Conservation (phyloP, 2,113 vertebrate genomes). For the Litocranius walleri region DNA sequence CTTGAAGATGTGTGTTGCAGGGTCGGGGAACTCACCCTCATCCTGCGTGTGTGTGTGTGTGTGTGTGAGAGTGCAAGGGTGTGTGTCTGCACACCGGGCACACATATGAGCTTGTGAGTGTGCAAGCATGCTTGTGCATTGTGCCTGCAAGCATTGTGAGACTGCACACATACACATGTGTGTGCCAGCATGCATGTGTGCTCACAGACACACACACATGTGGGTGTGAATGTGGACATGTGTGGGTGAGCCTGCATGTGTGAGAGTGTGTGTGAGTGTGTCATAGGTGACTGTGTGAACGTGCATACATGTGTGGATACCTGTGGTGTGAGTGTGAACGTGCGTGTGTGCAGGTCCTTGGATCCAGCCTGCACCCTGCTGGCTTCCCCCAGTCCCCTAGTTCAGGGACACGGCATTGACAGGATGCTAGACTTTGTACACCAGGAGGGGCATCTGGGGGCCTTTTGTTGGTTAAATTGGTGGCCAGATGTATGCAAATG, state of each 20-base stretch:
- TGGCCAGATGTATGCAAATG: no score
- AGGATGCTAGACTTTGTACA: background rate
- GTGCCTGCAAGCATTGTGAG: background rate
- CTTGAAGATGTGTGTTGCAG: background rate
- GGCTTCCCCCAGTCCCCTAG: rapidly evolving
- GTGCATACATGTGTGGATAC: background rate
- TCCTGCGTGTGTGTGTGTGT: rapidly evolving
- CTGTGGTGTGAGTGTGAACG: background rate
- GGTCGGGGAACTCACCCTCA: background rate
- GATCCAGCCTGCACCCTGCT: rapidly evolving
- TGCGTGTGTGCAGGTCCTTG: rapidly evolving
- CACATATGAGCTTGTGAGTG: background rate
- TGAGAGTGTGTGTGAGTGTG: background rate
- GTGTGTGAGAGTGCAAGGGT: background rate
- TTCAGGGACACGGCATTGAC: rapidly evolving
- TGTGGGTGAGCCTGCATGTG: background rate
- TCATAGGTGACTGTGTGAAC: background rate
- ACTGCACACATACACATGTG: background rate
- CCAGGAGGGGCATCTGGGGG: rapidly evolving
- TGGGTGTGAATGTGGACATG: no score
- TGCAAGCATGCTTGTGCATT: background rate
- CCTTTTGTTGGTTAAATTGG: rapidly evolving
- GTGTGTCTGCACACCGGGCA: background rate
- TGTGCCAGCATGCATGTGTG: no score
- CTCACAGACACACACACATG: rapidly evolving